Evolutionary conservation across 2,113 vertebrate genomes (phyloP), one percentile per base, ranked within the genome.

Genomic region (Physeter macrocephalus): DNA sequence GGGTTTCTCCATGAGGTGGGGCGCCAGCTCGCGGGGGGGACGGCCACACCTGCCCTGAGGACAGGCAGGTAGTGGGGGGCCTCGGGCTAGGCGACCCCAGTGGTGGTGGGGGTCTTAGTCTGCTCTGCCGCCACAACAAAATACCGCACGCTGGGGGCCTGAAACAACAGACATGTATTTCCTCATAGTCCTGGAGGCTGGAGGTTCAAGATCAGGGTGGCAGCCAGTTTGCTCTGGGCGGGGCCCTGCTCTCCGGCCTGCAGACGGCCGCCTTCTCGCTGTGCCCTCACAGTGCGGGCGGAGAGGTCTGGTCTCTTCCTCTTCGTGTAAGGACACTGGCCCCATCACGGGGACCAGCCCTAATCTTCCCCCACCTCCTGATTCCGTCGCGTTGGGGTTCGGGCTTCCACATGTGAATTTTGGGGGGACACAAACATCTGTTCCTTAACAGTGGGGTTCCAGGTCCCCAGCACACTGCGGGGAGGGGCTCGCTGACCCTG

Each of bases 201-300:
- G 7, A 21, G 2, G 41, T 8, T n/a, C 0, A 2, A 0, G 4
- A 3, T 2, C 25, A 2, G 29, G 43, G 59, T 4, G 6, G 9
- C 6, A 2, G 13, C 34, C 36, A 5, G 5, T 17, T 3, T 23
- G 17, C 64, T 27, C 15, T 0, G n/a, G 29, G 49, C 8, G 43
- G 1, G 34, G 59, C 5, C 61, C 31, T 20, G 7, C 74, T 21
- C 23, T 23, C 69, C 25, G 34, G 31, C 31, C 66, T 5, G 12
- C 31, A 52, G 54, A 36, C 1, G 62, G 62, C 10, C 7, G 1
- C 94, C 41, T 52, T 11, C n/a, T 78, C 1, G 2, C 41, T 6
- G 13, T 5, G 31, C 31, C 71, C 41, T 54, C 43, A 0, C 21
- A 7, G n/a, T 9, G 8, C 23, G 82, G 36, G 15, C 1, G 15